phyloP scores from a whole-genome alignment of 1,140 invertebrate genomes.

The Sarcophaga peregrina region DNA sequence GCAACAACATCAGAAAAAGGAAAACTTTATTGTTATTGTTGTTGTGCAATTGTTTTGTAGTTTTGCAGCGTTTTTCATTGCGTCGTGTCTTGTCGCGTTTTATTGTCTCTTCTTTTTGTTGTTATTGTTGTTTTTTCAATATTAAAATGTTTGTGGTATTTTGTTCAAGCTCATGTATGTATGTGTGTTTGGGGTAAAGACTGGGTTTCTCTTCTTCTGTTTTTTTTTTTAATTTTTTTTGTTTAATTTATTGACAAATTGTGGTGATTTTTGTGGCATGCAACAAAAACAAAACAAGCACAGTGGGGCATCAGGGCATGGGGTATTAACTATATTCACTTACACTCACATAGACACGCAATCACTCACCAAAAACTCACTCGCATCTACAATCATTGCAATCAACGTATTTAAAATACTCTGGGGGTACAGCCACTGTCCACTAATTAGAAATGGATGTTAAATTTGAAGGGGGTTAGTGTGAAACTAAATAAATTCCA shows the following conservation, averaged over 20 bases:
- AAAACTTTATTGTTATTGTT: background rate
- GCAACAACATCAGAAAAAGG: no score
- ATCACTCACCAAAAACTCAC: background rate
- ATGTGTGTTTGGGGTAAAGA: background rate
- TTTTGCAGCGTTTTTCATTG: background rate
- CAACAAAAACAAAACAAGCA: conserved; percentile 39
- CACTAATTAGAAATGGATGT: no score
- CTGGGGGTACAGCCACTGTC: no score
- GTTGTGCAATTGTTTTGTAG: conserved; percentile 18
- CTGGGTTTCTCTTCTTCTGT: background rate
- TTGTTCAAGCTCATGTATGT: background rate
- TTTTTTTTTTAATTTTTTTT: background rate
- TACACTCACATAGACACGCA: background rate
- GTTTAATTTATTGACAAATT: conserved; percentile 63
- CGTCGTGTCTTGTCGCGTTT: background rate
- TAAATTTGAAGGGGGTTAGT: no score
- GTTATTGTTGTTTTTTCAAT: background rate
- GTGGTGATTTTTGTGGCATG: conserved; percentile 44
- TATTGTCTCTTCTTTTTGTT: background rate
- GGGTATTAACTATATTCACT: conserved; percentile 5
- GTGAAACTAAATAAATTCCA: no score
- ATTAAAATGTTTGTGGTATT: background rate
- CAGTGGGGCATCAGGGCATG: conserved; percentile 42
- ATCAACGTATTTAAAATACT: background rate
- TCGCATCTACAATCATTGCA: conserved; percentile 10